Evolutionary conservation across 2,113 vertebrate genomes (phyloP), one percentile per base, ranked within the genome.

Genomic region (Phrynocephalus versicolor): DNA sequence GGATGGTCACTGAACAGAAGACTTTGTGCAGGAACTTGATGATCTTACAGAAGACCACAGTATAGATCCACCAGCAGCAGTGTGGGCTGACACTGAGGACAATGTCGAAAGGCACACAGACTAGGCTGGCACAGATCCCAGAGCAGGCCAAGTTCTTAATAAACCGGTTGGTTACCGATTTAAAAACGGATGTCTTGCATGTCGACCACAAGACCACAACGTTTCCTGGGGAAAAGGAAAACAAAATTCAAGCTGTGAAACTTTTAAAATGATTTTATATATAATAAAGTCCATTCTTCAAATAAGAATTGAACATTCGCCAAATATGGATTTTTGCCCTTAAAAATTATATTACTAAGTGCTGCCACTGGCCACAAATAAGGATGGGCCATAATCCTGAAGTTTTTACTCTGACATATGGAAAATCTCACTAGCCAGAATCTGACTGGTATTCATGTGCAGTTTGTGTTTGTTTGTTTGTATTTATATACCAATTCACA

Each of bases 51-150:
- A 99, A 96, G 70, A 97, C 87, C 93, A 97, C 92, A 0, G 97
- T 97, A 77, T 98, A 98, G 74, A 98, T 96, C 98, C 98, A 99
- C 97, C 97, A 97, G 96, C 99, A 99, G 92, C 99, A 99, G 89
- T 95, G 97, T 1, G 98, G 98, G 84, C 97, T 98, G 92, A 96
- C 95, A 65, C 97, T 98, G 27, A 99, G 97, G 39, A 97, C 94
- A 85, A 99, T 97, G 92, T 99, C 98, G n/a, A 99, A 99, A 93
- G 99, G 99, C 87, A 99, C 97, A 1, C 99, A 99, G 88, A 97
- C 97, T 64, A 99, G 94, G 89, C 97, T 97, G 86, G 98, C 98
- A 89, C 98, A 98, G 93, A 99, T 97, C 6, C 99, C 97, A 2
- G 98, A 97, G 92, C 97, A 99, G 64, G 98, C 98, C 96, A 99